Evolutionary conservation across 2,888 invertebrate species (phyloP).

Genomic region (Silvanus unidentatus): DNA sequence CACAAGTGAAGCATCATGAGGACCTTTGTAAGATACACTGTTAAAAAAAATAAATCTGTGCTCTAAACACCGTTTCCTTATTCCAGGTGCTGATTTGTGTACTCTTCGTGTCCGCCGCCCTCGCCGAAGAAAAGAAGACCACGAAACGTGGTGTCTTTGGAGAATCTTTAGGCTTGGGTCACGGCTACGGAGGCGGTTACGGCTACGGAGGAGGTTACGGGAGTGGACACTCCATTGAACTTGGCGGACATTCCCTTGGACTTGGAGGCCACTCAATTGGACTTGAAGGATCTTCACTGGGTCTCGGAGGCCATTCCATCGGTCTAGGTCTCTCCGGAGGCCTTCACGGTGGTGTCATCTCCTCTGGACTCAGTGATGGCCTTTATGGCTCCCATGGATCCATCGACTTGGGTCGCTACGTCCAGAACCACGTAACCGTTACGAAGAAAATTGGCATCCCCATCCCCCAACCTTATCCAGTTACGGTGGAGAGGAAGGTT

Average conservation of each 20-base stretch:
- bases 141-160: constrained; percentile 47
- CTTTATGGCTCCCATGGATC: constrained; percentile 13
- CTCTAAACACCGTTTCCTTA: background rate
- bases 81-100: constrained; percentile 46
- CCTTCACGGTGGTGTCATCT: constrained; percentile 2
- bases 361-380: constrained; percentile 4
- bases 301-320: no score
- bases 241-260: constrained; percentile 1
- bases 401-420: constrained; percentile 32
- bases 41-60: background rate
- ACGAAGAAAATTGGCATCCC: constrained; percentile 49
- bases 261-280: constrained; percentile 15
- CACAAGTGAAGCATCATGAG: constrained; percentile 34
- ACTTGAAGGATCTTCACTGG: constrained; percentile 1
- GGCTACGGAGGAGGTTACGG: constrained; percentile 23
- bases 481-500: constrained; percentile 49
- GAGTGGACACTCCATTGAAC: constrained; percentile 14
- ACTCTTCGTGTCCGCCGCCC: constrained; percentile 43
- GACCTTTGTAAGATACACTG: constrained; percentile 33
- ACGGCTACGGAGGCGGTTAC: constrained; percentile 30
- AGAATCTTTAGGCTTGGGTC: constrained; percentile 37
- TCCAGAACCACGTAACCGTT: constrained; percentile 42
- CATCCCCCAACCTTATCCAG: constrained; percentile 51
- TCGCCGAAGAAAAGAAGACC: constrained; percentile 42
- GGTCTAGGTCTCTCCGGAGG: constrained; percentile 7